Evolutionary conservation across 1,140 invertebrate genomes (phyloP).

Genomic region (Tetraneura akinire): DNA sequence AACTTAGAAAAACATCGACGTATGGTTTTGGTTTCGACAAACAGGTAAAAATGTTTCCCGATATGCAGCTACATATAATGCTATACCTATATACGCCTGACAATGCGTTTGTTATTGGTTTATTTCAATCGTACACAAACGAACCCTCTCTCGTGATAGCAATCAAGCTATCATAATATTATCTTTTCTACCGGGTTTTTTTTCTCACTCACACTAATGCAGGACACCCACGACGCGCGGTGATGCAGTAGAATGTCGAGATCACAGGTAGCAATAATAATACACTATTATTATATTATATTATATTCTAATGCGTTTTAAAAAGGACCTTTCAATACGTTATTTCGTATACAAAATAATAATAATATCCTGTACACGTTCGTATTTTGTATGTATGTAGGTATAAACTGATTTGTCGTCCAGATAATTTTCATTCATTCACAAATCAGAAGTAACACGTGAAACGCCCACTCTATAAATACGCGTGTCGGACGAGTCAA

Average conservation of each 20-base stretch:
- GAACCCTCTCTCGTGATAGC: conserved; percentile 42
- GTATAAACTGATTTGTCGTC: background rate
- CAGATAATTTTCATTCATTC: conserved; percentile 41
- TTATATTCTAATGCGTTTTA: conserved; percentile 33
- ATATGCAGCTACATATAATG: too few relatives aligned
- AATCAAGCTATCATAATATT: conserved; percentile 51
- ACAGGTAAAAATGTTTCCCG: conserved; percentile 45
- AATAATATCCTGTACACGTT: background rate
- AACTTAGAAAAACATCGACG: conserved; percentile 48
- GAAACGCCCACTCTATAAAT: conserved; percentile 45
- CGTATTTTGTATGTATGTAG: background rate
- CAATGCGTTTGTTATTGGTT: conserved; percentile 48
- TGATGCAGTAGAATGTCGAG: conserved; percentile 46
- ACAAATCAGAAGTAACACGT: conserved; percentile 22
- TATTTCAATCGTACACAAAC: conserved; percentile 42
- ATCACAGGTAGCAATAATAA: conserved; percentile 45
- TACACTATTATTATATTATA: too few relatives aligned
- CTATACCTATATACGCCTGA: too few relatives aligned
- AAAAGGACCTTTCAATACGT: conserved; percentile 39
- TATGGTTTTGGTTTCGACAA: conserved; percentile 48
- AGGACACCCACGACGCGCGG: conserved; percentile 41
- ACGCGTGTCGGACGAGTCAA: conserved; percentile 39
- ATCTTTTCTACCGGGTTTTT: conserved; percentile 46
- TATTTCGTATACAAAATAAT: conserved; percentile 39
- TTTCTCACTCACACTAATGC: background rate